Conservation (phyloP, 2,888 invertebrate genomes). For the Eucera pruinosa region DNA sequence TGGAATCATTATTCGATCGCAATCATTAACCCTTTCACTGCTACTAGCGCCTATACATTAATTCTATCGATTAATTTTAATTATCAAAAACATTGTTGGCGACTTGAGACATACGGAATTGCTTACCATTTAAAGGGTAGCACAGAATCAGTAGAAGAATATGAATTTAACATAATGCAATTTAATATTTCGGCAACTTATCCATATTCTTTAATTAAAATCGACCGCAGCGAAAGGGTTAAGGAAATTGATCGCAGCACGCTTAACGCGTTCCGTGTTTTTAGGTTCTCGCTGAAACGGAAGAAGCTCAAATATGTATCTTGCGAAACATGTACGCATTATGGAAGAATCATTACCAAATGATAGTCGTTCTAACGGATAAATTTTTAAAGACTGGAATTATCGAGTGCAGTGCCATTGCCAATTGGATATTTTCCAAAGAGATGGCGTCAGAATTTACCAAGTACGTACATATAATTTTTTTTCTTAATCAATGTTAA, state of each 20-base stretch:
- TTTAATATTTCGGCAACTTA: no score
- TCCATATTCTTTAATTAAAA: no score
- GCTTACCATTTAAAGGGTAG: no score
- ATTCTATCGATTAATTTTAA: no score
- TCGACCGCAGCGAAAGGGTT: no score
- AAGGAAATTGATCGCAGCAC: background rate
- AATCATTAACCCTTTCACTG: no score
- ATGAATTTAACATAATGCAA: no score
- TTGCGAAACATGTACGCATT: slow-evolving; percentile 96
- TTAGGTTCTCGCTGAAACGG: slow-evolving; percentile 95
- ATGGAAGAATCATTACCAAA: slow-evolving; percentile 98
- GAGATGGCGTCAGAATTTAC: slow-evolving; percentile 97
- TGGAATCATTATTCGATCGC: no score
- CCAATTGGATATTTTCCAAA: slow-evolving; percentile 98
- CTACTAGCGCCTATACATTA: no score
- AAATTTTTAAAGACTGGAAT: slow-evolving; percentile 99
- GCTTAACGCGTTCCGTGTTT: slow-evolving; percentile 63
- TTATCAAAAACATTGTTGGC: no score
- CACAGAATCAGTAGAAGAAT: no score
- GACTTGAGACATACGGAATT: no score
- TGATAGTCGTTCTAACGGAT: slow-evolving; percentile 98
- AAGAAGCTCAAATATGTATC: slow-evolving; percentile 97
- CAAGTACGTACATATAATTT: slow-evolving; percentile 85
- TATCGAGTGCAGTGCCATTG: slow-evolving; percentile 98
- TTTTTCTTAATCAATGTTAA: background rate